phyloP scores from a whole-genome alignment of 92 coral and sea anemone genomes.

The Epizoanthus scotinus region DNA sequence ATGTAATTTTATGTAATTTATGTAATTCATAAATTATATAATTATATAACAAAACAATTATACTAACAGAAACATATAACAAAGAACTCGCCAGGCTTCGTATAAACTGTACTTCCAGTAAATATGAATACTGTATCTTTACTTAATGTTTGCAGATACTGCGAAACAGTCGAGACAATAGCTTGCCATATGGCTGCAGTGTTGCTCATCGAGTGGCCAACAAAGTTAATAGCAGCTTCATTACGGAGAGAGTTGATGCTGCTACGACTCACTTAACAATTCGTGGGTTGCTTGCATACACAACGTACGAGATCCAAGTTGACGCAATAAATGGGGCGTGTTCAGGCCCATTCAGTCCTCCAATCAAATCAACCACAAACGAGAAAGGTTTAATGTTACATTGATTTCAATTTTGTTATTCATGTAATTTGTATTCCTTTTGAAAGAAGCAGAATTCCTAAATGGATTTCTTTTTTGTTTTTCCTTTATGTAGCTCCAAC shows the following conservation, averaged over 20 bases:
- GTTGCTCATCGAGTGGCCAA: neutral
- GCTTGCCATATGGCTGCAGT: neutral
- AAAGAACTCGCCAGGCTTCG: no score
- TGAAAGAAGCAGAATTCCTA: neutral
- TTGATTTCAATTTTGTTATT: neutral
- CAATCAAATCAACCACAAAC: neutral
- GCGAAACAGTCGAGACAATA: neutral
- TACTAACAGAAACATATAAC: no score
- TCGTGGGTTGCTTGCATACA: conserved; percentile 32
- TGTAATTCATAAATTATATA: no score
- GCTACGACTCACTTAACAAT: conserved; percentile 31
- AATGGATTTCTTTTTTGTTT: neutral
- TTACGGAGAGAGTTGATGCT: conserved; percentile 22
- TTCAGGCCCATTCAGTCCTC: neutral
- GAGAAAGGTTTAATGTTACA: neutral
- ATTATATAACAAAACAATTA: no score
- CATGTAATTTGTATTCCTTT: neutral
- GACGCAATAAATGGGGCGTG: conserved; percentile 1
- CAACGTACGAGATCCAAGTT: neutral
- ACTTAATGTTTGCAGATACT: neutral
- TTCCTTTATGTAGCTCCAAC: neutral
- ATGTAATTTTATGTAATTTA: no score
- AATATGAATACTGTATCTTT: no score
- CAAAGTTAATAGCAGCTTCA: neutral
- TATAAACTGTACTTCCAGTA: no score